phyloP scores from a whole-genome alignment of 2,113 vertebrate species.

The Catharus minimus region DNA sequence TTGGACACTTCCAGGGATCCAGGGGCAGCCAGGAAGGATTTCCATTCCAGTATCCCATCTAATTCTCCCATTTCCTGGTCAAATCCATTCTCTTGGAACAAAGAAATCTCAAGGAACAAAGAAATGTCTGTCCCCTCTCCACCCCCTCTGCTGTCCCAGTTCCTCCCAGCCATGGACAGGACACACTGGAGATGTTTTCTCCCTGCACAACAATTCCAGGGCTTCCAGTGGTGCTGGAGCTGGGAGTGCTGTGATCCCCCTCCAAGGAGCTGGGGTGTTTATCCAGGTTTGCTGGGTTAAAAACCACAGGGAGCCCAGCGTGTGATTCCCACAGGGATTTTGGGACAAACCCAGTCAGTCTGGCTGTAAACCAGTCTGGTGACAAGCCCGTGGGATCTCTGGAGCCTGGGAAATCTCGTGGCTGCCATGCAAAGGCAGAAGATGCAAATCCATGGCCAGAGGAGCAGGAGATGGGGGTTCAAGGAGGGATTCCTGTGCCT shows the following conservation, averaged over 20 bases:
- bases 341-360: neutral
- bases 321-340: neutral
- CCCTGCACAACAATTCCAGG: neutral
- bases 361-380: conserved; percentile 25
- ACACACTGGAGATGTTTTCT: neutral
- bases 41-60: neutral
- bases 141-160: fast-evolving
- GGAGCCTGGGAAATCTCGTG: neutral
- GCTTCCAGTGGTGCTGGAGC: neutral
- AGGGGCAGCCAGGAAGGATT: neutral
- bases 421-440: conserved; percentile 18
- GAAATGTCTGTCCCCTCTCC: neutral
- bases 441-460: conserved; percentile 21
- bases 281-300: neutral
- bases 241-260: neutral
- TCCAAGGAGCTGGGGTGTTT: neutral
- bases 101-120: neutral
- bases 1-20: neutral
- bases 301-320: neutral
- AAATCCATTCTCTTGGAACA: neutral
- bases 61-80: neutral
- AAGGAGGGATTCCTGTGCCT: neutral
- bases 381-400: neutral
- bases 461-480: neutral
- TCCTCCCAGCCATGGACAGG: neutral